Base-by-base conservation (phyloP, 2,797 vertebrate species). In the Cryptoprocta ferox region DNA sequence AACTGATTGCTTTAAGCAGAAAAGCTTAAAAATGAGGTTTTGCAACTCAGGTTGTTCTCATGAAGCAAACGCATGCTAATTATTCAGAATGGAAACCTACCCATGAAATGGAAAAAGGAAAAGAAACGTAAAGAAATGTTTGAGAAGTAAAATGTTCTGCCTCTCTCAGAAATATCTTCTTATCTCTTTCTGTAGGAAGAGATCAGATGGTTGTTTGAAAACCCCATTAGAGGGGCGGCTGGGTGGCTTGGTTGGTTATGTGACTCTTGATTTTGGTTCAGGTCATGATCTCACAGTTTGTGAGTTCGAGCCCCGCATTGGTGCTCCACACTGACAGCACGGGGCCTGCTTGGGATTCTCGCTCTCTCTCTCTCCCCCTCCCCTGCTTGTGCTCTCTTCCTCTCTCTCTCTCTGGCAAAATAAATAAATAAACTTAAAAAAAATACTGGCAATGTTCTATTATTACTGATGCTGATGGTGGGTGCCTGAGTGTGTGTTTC, bases 1-100 rank as follows among this genome's bases (percentile, higher is more conserved):
- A 97, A 97, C 96, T 85, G 81, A 96, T 96, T 95, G 95, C 98
- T 98, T 92, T 98, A 98, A 98, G 97, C 97, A 98, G 82, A 98
- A 96, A 98, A 98, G 96, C 84, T 98, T 98, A 94, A 98, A 98
- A 98, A 98, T 95, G 97, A 97, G 89, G 98, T 98, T 97, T 98
- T 97, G 26, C 96, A 98, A 98, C 95, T 98, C 50, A 95, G 96
- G 93, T 98, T 97, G 91, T 97, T 97, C 90, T 98, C 90, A 68
- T 79, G 93, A 96, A 82, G 26, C 48, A 96, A 93, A 81, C 26
- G 79, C 94, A 94, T 95, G 92, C 91, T 98, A 98, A 98, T 98
- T 98, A 98, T 98, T 98, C 97, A 98, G 61, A 96, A 70, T 28
- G 96, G 96, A 97, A 94, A 75, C 7, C 83, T 95, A 81, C 87